phyloP scores from a whole-genome alignment of 1,140 invertebrate genomes.

The Solen grandis region DNA sequence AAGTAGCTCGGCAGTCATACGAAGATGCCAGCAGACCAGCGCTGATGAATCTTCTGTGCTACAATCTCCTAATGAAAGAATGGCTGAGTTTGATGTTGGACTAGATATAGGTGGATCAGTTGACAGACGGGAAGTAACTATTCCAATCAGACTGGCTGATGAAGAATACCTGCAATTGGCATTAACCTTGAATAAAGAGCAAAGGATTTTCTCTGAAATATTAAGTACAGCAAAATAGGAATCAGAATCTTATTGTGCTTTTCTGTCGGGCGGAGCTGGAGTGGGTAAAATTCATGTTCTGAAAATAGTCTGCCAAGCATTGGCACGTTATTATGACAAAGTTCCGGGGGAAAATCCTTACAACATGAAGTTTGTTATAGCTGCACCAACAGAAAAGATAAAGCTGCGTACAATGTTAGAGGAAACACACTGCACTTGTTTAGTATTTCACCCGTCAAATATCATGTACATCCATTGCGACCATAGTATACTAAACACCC shows the following conservation, averaged over 20 bases:
- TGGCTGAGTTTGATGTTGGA: not conserved
- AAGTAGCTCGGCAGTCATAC: constrained; percentile 29
- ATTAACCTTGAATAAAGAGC: constrained; percentile 30
- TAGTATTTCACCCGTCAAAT: constrained; percentile 39
- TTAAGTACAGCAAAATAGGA: constrained; percentile 30
- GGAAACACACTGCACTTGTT: constrained; percentile 54
- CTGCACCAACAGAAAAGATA: no score
- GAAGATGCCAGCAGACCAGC: constrained; percentile 33
- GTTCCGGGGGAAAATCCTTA: constrained; percentile 54
- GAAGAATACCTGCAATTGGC: constrained; percentile 14
- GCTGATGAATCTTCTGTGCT: constrained; percentile 24
- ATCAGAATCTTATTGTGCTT: no score
- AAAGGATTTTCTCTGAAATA: constrained; percentile 19
- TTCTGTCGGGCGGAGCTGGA: constrained; percentile 58
- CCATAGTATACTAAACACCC: constrained; percentile 42
- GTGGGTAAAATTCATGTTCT: constrained; percentile 57
- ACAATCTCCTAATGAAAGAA: constrained; percentile 14
- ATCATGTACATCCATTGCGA: constrained; percentile 20
- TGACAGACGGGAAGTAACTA: constrained; percentile 10
- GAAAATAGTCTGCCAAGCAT: constrained; percentile 49
- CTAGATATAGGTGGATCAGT: constrained; percentile 19
- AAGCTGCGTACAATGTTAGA: no score
- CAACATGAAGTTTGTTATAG: no score
- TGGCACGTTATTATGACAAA: constrained; percentile 49
- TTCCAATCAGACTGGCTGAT: constrained; percentile 38